Percentiles rank a stretch among this genome's conserved stretches.
Evolutionary conservation across 2,113 vertebrate species (phyloP).

Genomic region (Tenrec ecaudatus): DNA sequence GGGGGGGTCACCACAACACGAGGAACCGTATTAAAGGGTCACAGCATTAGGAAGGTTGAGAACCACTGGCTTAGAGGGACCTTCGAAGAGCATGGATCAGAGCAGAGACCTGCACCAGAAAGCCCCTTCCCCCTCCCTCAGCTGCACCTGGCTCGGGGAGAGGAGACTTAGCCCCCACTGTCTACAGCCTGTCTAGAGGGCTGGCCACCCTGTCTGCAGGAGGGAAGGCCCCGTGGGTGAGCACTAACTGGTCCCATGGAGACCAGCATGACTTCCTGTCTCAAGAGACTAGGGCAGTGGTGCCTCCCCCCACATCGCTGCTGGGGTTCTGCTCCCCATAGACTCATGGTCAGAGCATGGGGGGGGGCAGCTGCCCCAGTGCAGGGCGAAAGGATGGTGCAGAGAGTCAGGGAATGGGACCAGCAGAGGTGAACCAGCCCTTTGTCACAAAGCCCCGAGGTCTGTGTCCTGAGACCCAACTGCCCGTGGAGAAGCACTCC

Average conservation of each 20-base stretch:
- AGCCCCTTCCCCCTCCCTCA: background rate
- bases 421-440: background rate
- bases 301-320: rapidly evolving
- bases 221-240: background rate
- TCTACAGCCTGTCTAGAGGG: rapidly evolving
- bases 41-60: too few relatives aligned
- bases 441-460: background rate
- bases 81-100: background rate
- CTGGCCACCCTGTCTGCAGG: background rate
- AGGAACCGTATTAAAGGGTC: too few relatives aligned
- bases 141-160: background rate
- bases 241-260: background rate
- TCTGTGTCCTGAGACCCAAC: background rate
- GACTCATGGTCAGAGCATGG: background rate
- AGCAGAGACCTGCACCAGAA: background rate
- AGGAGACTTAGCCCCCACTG: background rate
- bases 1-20: too few relatives aligned
- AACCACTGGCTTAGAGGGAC: too few relatives aligned
- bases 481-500: background rate
- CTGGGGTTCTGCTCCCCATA: background rate
- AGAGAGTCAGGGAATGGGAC: too few relatives aligned
- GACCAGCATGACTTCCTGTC: background rate
- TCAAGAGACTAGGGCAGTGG: background rate
- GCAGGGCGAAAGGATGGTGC: background rate
- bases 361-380: background rate